Conservation (phyloP, 2,797 vertebrate genomes). For the Octomys mimax region DNA sequence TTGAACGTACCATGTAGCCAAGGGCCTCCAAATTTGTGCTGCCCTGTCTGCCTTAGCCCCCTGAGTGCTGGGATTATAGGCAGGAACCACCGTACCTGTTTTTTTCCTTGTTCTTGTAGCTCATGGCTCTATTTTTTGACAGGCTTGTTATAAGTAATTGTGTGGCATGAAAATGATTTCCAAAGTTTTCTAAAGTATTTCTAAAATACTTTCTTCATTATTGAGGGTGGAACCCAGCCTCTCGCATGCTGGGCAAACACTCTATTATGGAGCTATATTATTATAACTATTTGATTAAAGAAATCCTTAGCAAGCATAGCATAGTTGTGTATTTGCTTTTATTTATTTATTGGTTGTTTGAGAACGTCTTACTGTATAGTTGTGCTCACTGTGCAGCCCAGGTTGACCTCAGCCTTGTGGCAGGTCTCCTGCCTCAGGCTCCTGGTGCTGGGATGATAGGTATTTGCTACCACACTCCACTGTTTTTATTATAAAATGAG, state of each 20-base stretch:
- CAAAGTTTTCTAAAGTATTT: conserved; percentile 48
- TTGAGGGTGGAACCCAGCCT: background rate
- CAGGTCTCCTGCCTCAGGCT: background rate
- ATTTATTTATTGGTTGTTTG: background rate
- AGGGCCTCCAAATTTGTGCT: background rate
- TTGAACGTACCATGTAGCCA: background rate
- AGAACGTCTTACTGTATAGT: background rate
- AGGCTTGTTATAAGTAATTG: conserved; percentile 51
- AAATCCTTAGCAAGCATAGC: background rate
- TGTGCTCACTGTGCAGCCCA: background rate
- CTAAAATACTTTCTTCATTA: background rate
- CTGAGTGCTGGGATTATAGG: background rate
- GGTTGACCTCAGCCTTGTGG: background rate
- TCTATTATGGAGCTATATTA: background rate
- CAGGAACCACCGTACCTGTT: background rate
- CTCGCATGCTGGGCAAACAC: background rate
- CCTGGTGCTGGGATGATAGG: background rate
- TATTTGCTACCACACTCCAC: background rate
- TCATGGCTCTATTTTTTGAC: conserved; percentile 11
- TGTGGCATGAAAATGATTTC: conserved; percentile 27
- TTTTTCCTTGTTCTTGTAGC: conserved; percentile 43
- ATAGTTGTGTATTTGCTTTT: background rate
- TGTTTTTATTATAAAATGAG: conserved; percentile 24
- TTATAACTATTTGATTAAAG: background rate
- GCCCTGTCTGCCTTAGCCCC: background rate